Evolutionary conservation across 2,888 invertebrate genomes (phyloP), one percentile per base, ranked within the genome.

Genomic region (Dryobota labecula): DNA sequence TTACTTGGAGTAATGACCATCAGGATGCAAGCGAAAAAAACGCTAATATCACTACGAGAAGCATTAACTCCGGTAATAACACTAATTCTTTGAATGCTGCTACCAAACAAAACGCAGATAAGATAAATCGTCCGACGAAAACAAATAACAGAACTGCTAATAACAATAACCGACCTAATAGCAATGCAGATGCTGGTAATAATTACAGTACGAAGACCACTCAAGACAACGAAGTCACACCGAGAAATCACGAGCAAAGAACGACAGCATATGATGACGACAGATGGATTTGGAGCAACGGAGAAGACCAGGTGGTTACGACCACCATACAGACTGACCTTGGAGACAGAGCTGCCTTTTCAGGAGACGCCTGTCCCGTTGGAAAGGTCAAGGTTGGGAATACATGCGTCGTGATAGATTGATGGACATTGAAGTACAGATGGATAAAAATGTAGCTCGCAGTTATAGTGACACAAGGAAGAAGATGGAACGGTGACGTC

Each of bases 261-360:
- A 51, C 41, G 15, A 49, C 61, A 45, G 15, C 64, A 47, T 20
- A 70, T 18, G 61, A 78, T 0, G 49, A 49, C 1, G 84, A 84
- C 15, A 72, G 56, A 13, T 85, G 85, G 85, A 54, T 85, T n/a
- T 85, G 85, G 85, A 71, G 72, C 20, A 71, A 76, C 38, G 74
- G 65, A 15, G 53, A 71, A 2, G 69, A 66, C 0, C 53, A 62
- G 18, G 43, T n/a, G 0, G 51, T 62, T 18, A 33, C 65, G n/a
- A 74, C 77, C 0, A 79, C 74, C 0, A 74, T 73, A 0, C 8
- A 57, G 3, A 15, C 36, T 1, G 47, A 30, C 2, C 27, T 84
- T 24, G 76, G 45, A 13, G 75, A 84, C n/a, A 76, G 84, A 51
- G 78, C 85, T 11, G 82, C 85, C 2, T 85, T 85, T 27, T 13